These are phyloP conservation scores for Herpetotheres cachinnans DNA, from an alignment of 2,113 vertebrate species.

Conservation along the genomic window DNA sequence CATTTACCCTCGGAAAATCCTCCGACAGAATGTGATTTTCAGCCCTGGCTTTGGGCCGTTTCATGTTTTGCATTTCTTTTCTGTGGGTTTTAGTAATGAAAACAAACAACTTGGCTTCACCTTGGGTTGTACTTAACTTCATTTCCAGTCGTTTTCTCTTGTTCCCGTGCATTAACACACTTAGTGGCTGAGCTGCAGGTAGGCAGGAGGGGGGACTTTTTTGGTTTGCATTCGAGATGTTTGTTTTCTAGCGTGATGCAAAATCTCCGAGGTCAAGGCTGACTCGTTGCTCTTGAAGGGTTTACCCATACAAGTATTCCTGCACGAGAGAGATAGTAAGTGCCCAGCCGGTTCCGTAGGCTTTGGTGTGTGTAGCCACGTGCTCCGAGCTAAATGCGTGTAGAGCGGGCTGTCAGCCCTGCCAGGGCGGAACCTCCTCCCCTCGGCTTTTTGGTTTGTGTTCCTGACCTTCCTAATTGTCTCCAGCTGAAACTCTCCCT, in stretches of 20 bases:
- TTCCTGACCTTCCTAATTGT: not conserved
- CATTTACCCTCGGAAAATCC: not conserved
- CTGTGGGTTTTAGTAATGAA: conserved; percentile 36
- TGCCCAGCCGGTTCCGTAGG: not conserved
- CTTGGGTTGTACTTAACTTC: not conserved
- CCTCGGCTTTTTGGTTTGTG: not conserved
- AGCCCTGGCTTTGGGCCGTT: not conserved
- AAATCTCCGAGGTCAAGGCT: not conserved
- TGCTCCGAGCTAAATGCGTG: not conserved
- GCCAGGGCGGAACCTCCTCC: not conserved
- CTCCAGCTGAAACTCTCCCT: not conserved
- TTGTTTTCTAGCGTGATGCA: not conserved
- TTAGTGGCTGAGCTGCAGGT: not conserved
- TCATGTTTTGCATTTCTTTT: not conserved
- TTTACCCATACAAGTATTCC: not conserved
- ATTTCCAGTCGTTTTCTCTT: not conserved
- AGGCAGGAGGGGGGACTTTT: not conserved
- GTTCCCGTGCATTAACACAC: not conserved
- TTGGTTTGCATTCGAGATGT: not conserved
- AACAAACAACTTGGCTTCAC: conserved; percentile 45
- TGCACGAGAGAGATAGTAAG: fast-evolving
- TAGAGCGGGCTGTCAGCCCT: fast-evolving
- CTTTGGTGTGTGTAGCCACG: not conserved
- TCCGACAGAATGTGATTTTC: not conserved
- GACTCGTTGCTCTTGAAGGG: not conserved